phyloP scores from a whole-genome alignment of 2,113 vertebrate species.

The Lepisosteus oculatus region DNA sequence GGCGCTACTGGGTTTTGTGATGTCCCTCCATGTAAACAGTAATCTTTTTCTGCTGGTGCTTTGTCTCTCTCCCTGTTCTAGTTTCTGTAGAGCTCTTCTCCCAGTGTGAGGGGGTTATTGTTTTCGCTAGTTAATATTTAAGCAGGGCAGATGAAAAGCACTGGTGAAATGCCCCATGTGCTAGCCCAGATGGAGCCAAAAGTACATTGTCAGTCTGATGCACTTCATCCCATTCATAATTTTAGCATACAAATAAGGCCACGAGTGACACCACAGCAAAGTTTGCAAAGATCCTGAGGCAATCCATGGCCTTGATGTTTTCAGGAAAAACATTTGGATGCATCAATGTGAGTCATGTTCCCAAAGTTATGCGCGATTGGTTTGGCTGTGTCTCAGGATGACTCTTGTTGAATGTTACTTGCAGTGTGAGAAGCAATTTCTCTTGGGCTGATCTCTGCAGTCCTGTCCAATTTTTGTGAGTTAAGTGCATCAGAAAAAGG shows the following conservation, averaged over 20 bases:
- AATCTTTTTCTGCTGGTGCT: too few relatives aligned
- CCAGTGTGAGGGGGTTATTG: too few relatives aligned
- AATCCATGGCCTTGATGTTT: not conserved
- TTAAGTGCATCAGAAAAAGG: not conserved
- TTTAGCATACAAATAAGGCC: constrained; percentile 2
- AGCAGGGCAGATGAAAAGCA: not conserved
- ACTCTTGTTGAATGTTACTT: not conserved
- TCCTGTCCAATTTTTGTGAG: not conserved
- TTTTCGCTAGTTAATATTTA: not conserved
- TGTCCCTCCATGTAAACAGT: too few relatives aligned
- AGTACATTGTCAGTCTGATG: not conserved
- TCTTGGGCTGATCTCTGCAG: not conserved
- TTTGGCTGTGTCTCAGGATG: not conserved
- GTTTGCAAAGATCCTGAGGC: not conserved
- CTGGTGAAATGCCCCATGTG: not conserved
- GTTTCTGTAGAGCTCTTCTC: too few relatives aligned
- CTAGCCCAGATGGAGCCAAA: not conserved
- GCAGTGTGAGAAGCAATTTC: not conserved
- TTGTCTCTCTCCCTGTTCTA: too few relatives aligned
- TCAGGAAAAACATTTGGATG: not conserved
- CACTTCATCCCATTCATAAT: not conserved
- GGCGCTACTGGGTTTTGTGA: too few relatives aligned
- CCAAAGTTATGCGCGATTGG: not conserved
- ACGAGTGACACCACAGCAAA: not conserved
- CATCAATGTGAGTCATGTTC: not conserved